phyloP scores from a whole-genome alignment of 2,888 invertebrate genomes.

The Trichacis sp. region DNA sequence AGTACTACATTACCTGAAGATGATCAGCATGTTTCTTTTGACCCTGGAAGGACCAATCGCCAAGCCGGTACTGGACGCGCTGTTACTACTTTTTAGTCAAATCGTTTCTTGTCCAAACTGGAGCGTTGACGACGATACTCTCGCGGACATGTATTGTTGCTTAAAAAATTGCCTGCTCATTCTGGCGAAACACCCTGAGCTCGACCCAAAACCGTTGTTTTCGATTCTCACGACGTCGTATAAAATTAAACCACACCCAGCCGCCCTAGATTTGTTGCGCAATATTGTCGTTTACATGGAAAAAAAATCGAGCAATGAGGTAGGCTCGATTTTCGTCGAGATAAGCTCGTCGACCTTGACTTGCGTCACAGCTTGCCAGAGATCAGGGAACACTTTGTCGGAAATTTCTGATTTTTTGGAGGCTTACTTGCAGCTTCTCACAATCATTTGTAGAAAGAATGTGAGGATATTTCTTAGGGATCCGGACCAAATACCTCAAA shows the following conservation, averaged over 20 bases:
- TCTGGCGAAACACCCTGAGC: conserved; percentile 57
- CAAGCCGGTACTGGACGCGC: conserved; percentile 58
- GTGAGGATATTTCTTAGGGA: conserved; percentile 62
- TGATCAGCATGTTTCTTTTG: conserved; percentile 77
- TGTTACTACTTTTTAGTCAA: conserved; percentile 74
- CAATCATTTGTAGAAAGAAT: conserved; percentile 77
- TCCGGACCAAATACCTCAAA: conserved; percentile 65
- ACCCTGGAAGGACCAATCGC: conserved; percentile 72
- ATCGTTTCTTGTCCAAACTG: conserved; percentile 73
- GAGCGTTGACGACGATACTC: conserved; percentile 74
- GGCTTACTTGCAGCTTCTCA: conserved; percentile 76
- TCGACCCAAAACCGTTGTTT: conserved; percentile 49
- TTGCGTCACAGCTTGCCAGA: conserved; percentile 58
- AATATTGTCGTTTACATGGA: conserved; percentile 70
- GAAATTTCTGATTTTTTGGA: conserved; percentile 80
- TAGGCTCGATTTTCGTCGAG: conserved; percentile 57
- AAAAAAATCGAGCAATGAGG: conserved; percentile 61
- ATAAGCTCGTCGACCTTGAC: conserved; percentile 59
- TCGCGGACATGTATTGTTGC: conserved; percentile 72
- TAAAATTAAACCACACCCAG: conserved; percentile 70
- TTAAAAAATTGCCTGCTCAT: conserved; percentile 57
- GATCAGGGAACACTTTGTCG: conserved; percentile 67
- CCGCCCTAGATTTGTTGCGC: conserved; percentile 56
- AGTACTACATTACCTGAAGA: conserved; percentile 75
- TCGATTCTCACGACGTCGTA: conserved; percentile 56